Base-by-base conservation (phyloP, 2,888 invertebrate species). In the Synergus japonicus region DNA sequence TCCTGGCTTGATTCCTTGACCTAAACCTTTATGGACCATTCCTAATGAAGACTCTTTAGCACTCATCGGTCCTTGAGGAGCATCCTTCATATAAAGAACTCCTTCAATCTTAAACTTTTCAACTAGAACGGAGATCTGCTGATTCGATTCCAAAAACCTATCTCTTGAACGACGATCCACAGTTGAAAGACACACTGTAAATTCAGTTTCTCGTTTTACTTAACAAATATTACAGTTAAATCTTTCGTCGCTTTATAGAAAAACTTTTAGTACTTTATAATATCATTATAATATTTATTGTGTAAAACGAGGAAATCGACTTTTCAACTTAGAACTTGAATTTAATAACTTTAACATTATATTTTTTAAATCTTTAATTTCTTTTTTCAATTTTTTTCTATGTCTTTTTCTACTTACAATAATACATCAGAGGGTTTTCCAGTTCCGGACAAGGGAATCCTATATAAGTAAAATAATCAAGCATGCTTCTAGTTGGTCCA, bases 401-500 rank as follows among this genome's bases (percentile, higher is more conserved):
- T 64, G 43, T 41, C 29, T 66, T 63, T 0, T 41, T 37, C 77
- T 73, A 94, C 97, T 95, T 93, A 98, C 98, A 93, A 91, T 98
- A 99, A 92, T 98, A 99, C 97, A 98, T 98, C n/a, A 99, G 93
- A 0, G 99, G 99, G 92, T 99, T 99, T 91, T 99, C 99, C 76
- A 98, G 93, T 90, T 98, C 97, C 0, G 99, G 99, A 92, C 99
- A 99, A 0, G 98, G 98, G 91, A 98, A 98, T 2, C 99, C 99
- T 85, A 99, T 97, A 83, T 96, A 96, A 79, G 97, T 96, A 92
- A 99, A 99, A 92, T 99, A 99, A 89, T 97, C 97, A 81, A 99
- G 93, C 95, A 99, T 97, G 86, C 97, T 96, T 77, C 97, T 94
- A 0, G 98, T 98, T 12, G 97, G 97, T 0, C 98, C 98, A 0